Conservation (phyloP, 2,888 invertebrate species). For the Argyra leucocephala region DNA sequence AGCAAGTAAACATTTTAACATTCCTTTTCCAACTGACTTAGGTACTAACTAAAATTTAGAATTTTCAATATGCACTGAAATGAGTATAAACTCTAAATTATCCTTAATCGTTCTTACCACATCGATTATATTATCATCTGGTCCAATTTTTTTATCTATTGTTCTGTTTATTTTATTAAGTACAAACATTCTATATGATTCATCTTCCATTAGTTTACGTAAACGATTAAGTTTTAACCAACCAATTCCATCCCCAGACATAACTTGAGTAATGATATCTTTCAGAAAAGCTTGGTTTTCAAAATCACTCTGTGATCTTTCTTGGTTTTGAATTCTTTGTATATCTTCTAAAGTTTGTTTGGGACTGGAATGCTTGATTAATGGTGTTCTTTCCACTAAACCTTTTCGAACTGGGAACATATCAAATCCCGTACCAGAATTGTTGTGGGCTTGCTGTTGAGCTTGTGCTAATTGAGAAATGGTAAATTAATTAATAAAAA, state of each 20-base stretch:
- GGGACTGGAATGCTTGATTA: conserved; percentile 72
- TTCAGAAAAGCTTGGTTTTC: conserved; percentile 92
- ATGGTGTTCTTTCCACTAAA: conserved; percentile 77
- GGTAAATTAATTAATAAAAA: not conserved
- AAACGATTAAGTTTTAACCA: conserved; percentile 90
- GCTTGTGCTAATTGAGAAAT: conserved; percentile 20
- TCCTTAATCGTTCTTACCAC: conserved; percentile 57
- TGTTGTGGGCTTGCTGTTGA: conserved; percentile 32
- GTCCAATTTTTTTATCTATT: conserved; percentile 82
- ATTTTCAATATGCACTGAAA: not conserved
- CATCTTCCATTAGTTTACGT: conserved; percentile 96
- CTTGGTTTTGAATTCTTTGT: conserved; percentile 58
- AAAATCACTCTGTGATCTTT: conserved; percentile 64
- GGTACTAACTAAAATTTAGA: conserved; percentile 56
- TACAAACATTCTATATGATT: conserved; percentile 92
- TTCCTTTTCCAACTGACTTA: conserved; percentile 91
- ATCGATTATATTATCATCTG: conserved; percentile 95
- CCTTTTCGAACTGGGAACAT: conserved; percentile 74
- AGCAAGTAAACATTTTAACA: conserved; percentile 83
- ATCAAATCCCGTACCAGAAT: conserved; percentile 54
- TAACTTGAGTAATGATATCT: conserved; percentile 56
- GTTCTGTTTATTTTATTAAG: conserved; percentile 91
- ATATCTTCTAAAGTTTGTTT: conserved; percentile 57
- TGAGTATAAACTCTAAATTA: too few relatives aligned
- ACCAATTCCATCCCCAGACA: conserved; percentile 56